Evolutionary conservation across 2,113 vertebrate genomes (phyloP), one percentile per base, ranked within the genome.

Genomic region (Orientallactaga bullata): DNA sequence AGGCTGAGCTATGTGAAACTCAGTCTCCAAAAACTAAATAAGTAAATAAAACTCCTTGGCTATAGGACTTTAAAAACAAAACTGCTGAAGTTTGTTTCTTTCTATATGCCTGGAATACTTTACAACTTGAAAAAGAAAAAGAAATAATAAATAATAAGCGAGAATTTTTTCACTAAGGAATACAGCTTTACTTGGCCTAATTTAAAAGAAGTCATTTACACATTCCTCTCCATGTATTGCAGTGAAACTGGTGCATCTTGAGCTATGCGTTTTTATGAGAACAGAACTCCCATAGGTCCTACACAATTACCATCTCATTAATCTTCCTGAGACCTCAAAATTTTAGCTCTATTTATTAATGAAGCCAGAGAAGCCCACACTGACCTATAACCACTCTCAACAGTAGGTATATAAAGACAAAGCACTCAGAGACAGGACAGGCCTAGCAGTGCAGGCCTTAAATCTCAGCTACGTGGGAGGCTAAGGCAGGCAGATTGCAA

Each of bases 251-350:
- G 95, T 92, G 0, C 90, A 90, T 35, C 94, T 95, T 93, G 76
- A 95, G 92, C 86, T 60, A 61, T 78, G 73, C 77, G n/a, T n/a
- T 88, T 90, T 18, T 65, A 90, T 90, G 82, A 63, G 74, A 90
- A 78, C 21, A 90, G 61, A 94, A 93, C 65, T 96, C 97, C 93
- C 95, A 58, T 13, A 95, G 95, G 90, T 83, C 39, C 85, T 74
- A 6, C 73, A 85, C 61, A 92, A 97, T 96, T 94, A 96, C 68
- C 77, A 85, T 68, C 95, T 95, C 94, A 94, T 96, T 92, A 96
- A 87, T 95, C 88, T 95, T 93, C 37, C 61, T 80, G 80, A 93
- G 89, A 88, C 28, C 37, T 88, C 68, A 91, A 93, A 60, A 69
- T 79, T 92, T 92, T 88, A 97, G 42, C 93, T 88, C 85, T 94